These are phyloP conservation scores for Hucho hucho DNA, from an alignment of 2,113 vertebrate genomes.

Conservation along the genomic window DNA sequence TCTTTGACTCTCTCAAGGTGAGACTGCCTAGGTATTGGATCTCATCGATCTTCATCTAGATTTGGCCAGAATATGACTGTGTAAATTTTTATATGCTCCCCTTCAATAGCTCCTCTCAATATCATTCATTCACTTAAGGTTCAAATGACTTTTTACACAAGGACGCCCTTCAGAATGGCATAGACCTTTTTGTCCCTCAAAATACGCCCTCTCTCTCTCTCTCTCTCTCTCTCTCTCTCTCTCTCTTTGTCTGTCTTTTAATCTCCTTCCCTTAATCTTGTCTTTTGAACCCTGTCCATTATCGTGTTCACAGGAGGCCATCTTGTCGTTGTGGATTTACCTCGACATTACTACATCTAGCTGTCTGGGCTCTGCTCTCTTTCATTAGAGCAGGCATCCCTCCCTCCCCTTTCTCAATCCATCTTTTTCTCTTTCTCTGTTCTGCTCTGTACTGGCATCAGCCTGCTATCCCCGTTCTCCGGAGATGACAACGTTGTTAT, in stretches of 20 bases:
- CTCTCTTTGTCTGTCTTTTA: background rate
- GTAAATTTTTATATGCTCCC: background rate
- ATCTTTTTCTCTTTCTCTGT: background rate
- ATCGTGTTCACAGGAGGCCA: background rate
- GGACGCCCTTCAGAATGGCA: too few relatives aligned
- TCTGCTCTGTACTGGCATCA: conserved; percentile 3
- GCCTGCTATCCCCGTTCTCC: background rate
- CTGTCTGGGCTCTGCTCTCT: background rate
- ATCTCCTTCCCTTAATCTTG: background rate
- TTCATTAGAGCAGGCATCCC: background rate
- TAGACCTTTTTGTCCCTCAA: too few relatives aligned
- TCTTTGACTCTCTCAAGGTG: conserved; percentile 90
- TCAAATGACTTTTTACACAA: too few relatives aligned
- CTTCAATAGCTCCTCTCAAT: background rate
- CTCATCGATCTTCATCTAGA: background rate
- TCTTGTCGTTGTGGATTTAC: background rate
- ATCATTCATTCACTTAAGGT: background rate
- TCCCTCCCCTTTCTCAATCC: background rate
- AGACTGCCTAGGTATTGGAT: background rate
- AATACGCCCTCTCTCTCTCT: background rate
- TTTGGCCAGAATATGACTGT: background rate
- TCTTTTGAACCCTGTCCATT: background rate
- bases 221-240: background rate
- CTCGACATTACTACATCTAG: background rate
- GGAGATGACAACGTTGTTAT: background rate